Evolutionary conservation across 2,113 vertebrate species (phyloP), one percentile per base, ranked within the genome.

Genomic region (Protomyctophum bolini): DNA sequence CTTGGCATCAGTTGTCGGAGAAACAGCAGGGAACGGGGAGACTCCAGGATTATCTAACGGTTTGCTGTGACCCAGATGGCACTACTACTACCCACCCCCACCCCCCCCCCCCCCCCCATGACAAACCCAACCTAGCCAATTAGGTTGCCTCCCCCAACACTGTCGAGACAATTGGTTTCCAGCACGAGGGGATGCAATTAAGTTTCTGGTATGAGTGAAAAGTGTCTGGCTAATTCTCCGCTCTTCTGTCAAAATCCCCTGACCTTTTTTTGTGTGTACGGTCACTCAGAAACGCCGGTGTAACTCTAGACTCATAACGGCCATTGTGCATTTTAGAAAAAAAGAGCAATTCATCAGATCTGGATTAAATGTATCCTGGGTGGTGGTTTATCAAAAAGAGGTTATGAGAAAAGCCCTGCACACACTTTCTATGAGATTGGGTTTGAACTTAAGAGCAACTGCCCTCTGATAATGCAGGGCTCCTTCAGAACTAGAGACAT

Each of bases 1-100:
- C 74, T 41, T 79, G 79, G 77, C 83, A 86, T 81, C 86, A 79
- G 81, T 87, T 85, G 84, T 81, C 76, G 46, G 48, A 8, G 54
- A 66, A 55, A 72, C 72, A 66, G 59, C 63, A 77, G 55, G 70
- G 69, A 76, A 71, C 58, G 72, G 73, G 52, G 59, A 4, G 41
- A 84, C 74, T 79, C 75, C 21, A 10, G 80, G 88, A 90, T 90
- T 88, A 88, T 86, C 74, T 79, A 90, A 89, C 88, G 83, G 89
- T 89, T 88, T 81, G 68, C 83, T 77, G 81, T 83, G 81, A 86
- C 84, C 91, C 91, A 95, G 94, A 95, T 95, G 94, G 93, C 73
- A 54, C n/a, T 45, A n/a, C n/a, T 12, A 28, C 46, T n/a, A n/a
- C n/a, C n/a, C n/a, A n/a, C 12, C 7, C 66, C 68, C 69, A 50